Evolutionary conservation across 2,888 invertebrate species (phyloP).

Genomic region (Mythimna albipuncta): DNA sequence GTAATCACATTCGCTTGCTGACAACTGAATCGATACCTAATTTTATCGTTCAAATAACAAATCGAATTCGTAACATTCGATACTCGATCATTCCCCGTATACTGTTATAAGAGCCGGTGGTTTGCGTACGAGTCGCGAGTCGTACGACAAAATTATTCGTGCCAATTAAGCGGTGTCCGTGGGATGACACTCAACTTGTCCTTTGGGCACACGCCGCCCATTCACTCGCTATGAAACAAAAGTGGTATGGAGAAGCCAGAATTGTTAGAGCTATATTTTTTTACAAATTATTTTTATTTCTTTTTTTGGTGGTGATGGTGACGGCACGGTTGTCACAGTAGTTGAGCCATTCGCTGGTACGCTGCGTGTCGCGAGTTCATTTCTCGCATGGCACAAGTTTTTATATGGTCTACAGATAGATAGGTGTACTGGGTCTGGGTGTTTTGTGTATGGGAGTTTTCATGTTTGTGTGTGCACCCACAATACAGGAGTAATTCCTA

Average conservation of each 20-base stretch:
- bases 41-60: constrained; percentile 20
- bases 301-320: too few relatives aligned
- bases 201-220: constrained; percentile 75
- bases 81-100: constrained; percentile 73
- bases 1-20: not conserved
- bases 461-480: too few relatives aligned
- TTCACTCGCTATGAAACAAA: constrained; percentile 70
- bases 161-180: constrained; percentile 76
- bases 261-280: not conserved
- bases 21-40: constrained; percentile 13
- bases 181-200: constrained; percentile 79
- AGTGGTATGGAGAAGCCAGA: constrained; percentile 56
- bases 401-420: too few relatives aligned
- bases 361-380: too few relatives aligned
- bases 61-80: constrained; percentile 12
- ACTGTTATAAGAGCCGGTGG: constrained; percentile 73
- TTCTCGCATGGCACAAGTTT: too few relatives aligned
- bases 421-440: too few relatives aligned
- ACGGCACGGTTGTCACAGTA: too few relatives aligned
- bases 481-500: too few relatives aligned
- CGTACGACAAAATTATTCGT: constrained; percentile 72
- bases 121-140: constrained; percentile 53
- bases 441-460: too few relatives aligned
- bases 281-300: not conserved
- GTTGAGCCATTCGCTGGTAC: too few relatives aligned